Percentiles rank a stretch among this genome's conserved stretches.
Evolutionary conservation across 2,888 invertebrate genomes (phyloP).

Genomic region (Eledona agricola): DNA sequence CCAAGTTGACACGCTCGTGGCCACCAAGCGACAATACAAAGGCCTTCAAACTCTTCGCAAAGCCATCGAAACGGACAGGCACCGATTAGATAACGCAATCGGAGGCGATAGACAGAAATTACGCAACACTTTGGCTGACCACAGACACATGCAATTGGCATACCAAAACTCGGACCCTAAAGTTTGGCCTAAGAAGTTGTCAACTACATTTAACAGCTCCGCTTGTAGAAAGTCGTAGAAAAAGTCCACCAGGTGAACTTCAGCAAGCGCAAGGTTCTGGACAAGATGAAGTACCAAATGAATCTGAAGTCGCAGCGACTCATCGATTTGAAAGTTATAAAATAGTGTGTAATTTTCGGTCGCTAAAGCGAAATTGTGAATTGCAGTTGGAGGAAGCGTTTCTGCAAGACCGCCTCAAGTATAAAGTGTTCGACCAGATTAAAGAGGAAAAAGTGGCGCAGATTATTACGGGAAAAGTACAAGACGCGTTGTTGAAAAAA

Average conservation of each 20-base stretch:
- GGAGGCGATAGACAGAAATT: constrained; percentile 70
- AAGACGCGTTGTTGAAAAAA: constrained; percentile 70
- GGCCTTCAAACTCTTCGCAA: constrained; percentile 68
- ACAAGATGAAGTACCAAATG: constrained; percentile 69
- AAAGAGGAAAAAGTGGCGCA: constrained; percentile 66
- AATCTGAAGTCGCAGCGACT: constrained; percentile 69
- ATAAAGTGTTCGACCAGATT: constrained; percentile 8
- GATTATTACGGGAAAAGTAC: constrained; percentile 70
- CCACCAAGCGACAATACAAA: constrained; percentile 66
- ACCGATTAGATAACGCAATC: constrained; percentile 67
- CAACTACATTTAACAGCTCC: constrained; percentile 27
- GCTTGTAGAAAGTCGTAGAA: constrained; percentile 68
- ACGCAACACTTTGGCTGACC: constrained; percentile 67
- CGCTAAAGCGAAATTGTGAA: too few species aligned
- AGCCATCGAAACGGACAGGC: constrained; percentile 67
- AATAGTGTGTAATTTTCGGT: too few species aligned
- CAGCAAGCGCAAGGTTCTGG: constrained; percentile 70
- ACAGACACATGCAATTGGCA: constrained; percentile 68
- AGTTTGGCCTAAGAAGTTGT: constrained; percentile 43
- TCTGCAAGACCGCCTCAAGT: constrained; percentile 62
- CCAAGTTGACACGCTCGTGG: constrained; percentile 65
- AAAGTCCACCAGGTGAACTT: constrained; percentile 71
- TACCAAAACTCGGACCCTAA: constrained; percentile 62
- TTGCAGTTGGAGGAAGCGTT: constrained; percentile 66
- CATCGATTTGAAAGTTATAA: constrained; percentile 66